Evolutionary conservation across 1,140 invertebrate genomes (phyloP), one percentile per base, ranked within the genome.

Genomic region (Lineus longissimus): DNA sequence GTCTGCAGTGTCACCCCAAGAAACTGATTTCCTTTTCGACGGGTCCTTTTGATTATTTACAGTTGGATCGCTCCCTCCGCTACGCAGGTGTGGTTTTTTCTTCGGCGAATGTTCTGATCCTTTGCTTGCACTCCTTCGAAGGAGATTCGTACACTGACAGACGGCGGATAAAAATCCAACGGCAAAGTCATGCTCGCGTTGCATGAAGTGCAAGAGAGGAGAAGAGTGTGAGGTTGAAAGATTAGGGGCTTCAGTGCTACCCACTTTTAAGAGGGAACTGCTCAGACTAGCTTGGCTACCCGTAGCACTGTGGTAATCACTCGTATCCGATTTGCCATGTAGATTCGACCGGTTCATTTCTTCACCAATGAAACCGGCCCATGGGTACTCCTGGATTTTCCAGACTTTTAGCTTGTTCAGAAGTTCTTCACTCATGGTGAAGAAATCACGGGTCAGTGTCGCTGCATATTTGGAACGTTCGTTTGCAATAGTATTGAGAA

Each of bases 1-100:
- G 60, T 79, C 75, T n/a, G 73, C 76, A 55, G 73, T 74, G 47
- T 81, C 79, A 2, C 77, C 76, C 79, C 79, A 81, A 0, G 79
- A 79, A 17, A 81, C 79, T 45, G 73, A 73, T 59, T 81, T 81
- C 2, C 76, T 62, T 31, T 72, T 66, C 0, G 76, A 23, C n/a
- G 47, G 47, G n/a, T 27, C 47, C 9, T 19, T 19, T 27, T n/a
- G 47, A 51, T 19, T 19, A 23, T 23, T 27, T 9, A 19, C 40
- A 19, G 47, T 51, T 9, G 47, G n/a, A 23, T 51, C 19, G 19
- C 19, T 23, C 9, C 47, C 25, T 6, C 47, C n/a, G 9, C 19
- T 23, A n/a, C 19, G n/a, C 47, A 51, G 19, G 19, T 19, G n/a
- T 51, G 47, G 25, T 51, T 51, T 51, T n/a, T 19, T 23, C 25